Evolutionary conservation across 2,797 vertebrate species (phyloP).

Genomic region (Tenualosa thibaudeaui): DNA sequence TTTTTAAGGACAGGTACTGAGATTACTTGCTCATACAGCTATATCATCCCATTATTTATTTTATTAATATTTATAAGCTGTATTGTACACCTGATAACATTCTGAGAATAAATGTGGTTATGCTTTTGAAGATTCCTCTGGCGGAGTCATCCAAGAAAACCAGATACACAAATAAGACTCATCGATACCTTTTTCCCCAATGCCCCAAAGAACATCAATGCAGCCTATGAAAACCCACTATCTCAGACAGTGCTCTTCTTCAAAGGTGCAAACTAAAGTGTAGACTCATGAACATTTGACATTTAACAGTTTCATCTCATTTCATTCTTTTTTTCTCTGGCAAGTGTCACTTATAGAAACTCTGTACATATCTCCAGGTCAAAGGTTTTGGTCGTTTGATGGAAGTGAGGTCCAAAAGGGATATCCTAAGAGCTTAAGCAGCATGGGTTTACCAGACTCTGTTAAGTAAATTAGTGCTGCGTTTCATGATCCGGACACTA

Average conservation of each 20-base stretch:
- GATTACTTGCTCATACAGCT: not conserved
- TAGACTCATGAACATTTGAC: not conserved
- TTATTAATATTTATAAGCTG: not conserved
- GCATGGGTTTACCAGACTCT: conserved; percentile 68
- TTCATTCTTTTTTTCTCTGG: not conserved
- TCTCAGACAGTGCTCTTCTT: conserved; percentile 73
- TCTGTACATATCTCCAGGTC: conserved; percentile 34
- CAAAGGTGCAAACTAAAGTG: conserved; percentile 68
- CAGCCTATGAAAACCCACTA: conserved; percentile 72
- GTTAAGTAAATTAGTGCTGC: conserved; percentile 76
- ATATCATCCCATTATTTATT: not conserved
- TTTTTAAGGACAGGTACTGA: conserved; percentile 79
- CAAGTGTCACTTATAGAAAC: conserved; percentile 78
- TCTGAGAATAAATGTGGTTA: too few species aligned
- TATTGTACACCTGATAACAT: not conserved
- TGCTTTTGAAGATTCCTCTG: conserved; percentile 70
- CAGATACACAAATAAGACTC: conserved; percentile 61
- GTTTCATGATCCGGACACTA: conserved; percentile 64
- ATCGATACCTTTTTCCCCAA: conserved; percentile 75
- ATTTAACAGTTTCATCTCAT: not conserved
- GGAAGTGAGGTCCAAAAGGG: conserved; percentile 65
- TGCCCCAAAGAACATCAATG: conserved; percentile 73
- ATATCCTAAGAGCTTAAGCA: conserved; percentile 72
- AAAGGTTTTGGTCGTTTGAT: conserved; percentile 68
- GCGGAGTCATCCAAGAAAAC: conserved; percentile 65